Base-by-base conservation (phyloP, 2,113 vertebrate genomes). In the Macquaria australasica region DNA sequence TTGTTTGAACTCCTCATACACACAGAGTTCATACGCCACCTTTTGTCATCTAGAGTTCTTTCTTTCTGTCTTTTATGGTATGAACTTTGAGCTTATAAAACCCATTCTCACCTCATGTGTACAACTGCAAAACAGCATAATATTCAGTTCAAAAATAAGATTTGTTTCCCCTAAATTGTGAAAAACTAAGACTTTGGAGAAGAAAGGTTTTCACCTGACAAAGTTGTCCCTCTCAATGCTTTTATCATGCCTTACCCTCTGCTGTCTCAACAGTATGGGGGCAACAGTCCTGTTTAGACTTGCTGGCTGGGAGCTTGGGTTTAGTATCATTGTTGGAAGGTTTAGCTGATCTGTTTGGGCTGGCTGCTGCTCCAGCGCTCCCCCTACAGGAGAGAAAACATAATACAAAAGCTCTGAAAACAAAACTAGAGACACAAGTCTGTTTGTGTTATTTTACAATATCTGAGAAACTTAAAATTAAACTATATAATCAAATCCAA, bases 331-430 rank as follows among this genome's bases (percentile, higher is more conserved):
- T 79, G 18, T 3, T 82, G 31, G 69, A n/a, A 34, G 63, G 50
- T 71, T 67, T 85, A 16, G 53, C 21, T 31, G 23, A 51, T 63
- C 70, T 81, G 4, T 74, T 73, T 8, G 71, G 39, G 55, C 64
- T 88, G 9, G 59, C 43, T 53, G 25, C 68, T 75, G 89, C 86
- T 84, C 16, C 85, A 82, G 73, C 41, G 76, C 91, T 87, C 84
- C 96, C 93, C 87, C 95, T 96, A 66, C 82, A 94, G 94, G 93
- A 60, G 15, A 66, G 23, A 81, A 63, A 51, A 25, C 37, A 34
- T 8, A 73, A 62, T 23, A 64, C 79, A 66, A 50, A 6, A 2
- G 8, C 39, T 72, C 28, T 1, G 16, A 67, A 53, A 41, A 34
- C 6, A 71, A n/a, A 58, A 59, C 34, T 3, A 8, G 45, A 64